phyloP scores from a whole-genome alignment of 2,113 vertebrate species.

The Reinhardtius hippoglossoides region DNA sequence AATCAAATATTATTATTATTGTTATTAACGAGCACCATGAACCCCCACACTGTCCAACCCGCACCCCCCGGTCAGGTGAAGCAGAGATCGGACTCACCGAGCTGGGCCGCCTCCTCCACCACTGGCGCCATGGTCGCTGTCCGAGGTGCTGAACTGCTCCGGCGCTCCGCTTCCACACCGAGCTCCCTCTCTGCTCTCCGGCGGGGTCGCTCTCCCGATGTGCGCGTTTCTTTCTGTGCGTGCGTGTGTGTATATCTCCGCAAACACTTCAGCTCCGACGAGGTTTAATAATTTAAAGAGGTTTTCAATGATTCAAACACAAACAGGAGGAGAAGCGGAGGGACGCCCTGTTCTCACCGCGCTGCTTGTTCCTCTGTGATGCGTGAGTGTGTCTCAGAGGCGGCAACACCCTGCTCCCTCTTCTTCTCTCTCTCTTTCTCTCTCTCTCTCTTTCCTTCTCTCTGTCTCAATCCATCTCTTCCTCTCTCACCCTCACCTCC shows the following conservation, averaged over 20 bases:
- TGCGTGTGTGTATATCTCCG: background rate
- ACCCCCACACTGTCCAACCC: too few relatives aligned
- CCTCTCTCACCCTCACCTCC: constrained; percentile 9
- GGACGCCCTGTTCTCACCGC: constrained; percentile 57
- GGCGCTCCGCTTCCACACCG: too few relatives aligned
- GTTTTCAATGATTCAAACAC: constrained; percentile 50
- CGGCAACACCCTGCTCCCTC: constrained; percentile 66
- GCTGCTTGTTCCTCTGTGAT: constrained; percentile 64
- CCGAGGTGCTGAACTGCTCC: constrained; percentile 84
- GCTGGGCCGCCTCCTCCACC: constrained; percentile 83
- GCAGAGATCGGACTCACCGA: constrained; percentile 86
- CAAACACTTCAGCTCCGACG: constrained; percentile 20
- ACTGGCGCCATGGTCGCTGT: constrained; percentile 91
- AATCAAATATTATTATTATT: too few relatives aligned
- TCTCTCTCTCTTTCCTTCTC: constrained; percentile 1
- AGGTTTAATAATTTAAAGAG: constrained; percentile 21
- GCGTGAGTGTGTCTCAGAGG: constrained; percentile 68
- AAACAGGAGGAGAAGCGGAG: constrained; percentile 32
- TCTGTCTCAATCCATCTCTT: background rate
- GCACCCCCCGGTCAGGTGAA: background rate
- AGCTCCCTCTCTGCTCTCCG: background rate
- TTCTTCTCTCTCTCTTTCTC: background rate
- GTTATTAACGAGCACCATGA: too few relatives aligned
- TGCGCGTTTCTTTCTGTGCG: background rate
- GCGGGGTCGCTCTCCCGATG: constrained; percentile 1